Conservation (phyloP, 2,797 vertebrate species). For the Rhinatrema bivittatum region DNA sequence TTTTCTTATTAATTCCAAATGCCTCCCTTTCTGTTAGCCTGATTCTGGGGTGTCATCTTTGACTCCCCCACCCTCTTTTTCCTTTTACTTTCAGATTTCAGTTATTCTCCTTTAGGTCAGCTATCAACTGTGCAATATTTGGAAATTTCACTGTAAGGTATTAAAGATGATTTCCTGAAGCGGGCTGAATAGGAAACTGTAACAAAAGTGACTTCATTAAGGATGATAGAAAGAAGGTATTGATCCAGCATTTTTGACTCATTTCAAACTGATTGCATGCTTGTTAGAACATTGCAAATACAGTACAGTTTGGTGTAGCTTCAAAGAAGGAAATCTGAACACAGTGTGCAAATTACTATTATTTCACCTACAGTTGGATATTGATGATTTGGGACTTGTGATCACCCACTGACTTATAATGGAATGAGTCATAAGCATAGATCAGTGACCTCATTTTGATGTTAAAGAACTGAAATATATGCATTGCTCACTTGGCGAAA, state of each 20-base stretch:
- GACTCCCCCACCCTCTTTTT: no score
- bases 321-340: slow-evolving; percentile 1
- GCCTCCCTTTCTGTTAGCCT: no score
- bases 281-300: slow-evolving; percentile 23
- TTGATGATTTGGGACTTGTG: slow-evolving; percentile 20
- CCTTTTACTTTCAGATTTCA: no score
- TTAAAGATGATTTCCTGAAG: no score
- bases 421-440: slow-evolving; percentile 1
- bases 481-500: slow-evolving; percentile 21
- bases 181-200: no score
- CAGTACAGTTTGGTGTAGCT: slow-evolving; percentile 18
- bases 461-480: slow-evolving; percentile 27
- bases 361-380: slow-evolving; percentile 20
- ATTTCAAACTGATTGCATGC: slow-evolving; percentile 22
- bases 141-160: no score
- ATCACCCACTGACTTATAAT: slow-evolving; percentile 24
- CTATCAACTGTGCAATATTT: no score
- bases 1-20: no score
- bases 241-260: slow-evolving; percentile 33
- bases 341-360: background rate
- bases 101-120: no score
- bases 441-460: slow-evolving; percentile 26
- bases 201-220: no score
- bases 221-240: slow-evolving; percentile 21
- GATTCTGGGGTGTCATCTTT: no score